phyloP scores from a whole-genome alignment of 2,888 invertebrate genomes.

The Lasioglossum villosulum region DNA sequence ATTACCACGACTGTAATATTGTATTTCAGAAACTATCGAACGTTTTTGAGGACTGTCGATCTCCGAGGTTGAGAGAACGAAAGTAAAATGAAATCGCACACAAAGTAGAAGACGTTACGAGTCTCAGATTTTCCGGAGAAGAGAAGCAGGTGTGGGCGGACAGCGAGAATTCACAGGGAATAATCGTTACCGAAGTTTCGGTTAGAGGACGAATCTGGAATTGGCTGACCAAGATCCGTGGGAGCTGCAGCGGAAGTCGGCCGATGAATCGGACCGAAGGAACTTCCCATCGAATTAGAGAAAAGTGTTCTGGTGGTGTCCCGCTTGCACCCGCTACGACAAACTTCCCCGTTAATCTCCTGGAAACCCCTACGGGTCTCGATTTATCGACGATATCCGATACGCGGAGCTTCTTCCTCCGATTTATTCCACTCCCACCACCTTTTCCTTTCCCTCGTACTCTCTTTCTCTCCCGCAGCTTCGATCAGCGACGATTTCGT shows the following conservation, averaged over 20 bases:
- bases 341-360: conserved; percentile 79
- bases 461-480: not conserved
- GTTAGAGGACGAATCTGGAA: conserved; percentile 59
- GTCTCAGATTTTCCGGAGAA: not conserved
- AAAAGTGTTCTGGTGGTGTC: conserved; percentile 77
- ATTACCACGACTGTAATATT: no score
- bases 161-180: conserved; percentile 32
- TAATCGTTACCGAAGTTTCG: conserved; percentile 64
- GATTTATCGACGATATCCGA: conserved; percentile 72
- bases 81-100: not conserved
- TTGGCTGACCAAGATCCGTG: conserved; percentile 71
- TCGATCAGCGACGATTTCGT: not conserved
- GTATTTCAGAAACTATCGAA: not conserved
- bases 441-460: not conserved
- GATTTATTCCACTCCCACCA: conserved; percentile 59
- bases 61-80: not conserved
- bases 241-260: conserved; percentile 62
- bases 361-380: conserved; percentile 72
- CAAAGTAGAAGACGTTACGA: not conserved
- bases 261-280: conserved; percentile 59
- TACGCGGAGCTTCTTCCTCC: conserved; percentile 67
- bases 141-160: not conserved
- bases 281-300: conserved; percentile 79
- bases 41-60: not conserved
- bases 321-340: conserved; percentile 69